Evolutionary conservation across 2,888 invertebrate genomes (phyloP).

Genomic region (Eudasyphora cyanicolor): DNA sequence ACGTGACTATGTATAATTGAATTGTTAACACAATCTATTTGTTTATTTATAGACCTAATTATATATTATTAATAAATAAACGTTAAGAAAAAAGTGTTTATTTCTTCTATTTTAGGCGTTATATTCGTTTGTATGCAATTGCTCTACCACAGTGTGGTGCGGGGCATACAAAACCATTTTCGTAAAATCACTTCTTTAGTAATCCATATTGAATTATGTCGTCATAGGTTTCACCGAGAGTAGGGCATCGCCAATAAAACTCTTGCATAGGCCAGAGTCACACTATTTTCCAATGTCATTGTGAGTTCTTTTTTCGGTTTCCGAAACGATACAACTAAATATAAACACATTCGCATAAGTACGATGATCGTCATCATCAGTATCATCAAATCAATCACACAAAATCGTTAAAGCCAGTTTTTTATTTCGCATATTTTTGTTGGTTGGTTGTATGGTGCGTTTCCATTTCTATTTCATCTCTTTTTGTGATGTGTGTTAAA

Average conservation of each 20-base stretch:
- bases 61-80: too few species aligned
- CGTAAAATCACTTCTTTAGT: too few species aligned
- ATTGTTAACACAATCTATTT: too few species aligned
- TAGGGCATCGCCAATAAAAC: background rate
- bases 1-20: too few species aligned
- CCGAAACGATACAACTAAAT: constrained; percentile 47
- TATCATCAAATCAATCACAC: constrained; percentile 75
- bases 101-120: too few species aligned
- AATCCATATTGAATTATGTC: too few species aligned
- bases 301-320: background rate
- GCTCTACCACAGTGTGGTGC: too few species aligned
- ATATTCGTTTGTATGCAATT: too few species aligned
- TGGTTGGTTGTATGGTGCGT: background rate
- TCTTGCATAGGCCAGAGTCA: constrained; percentile 41
- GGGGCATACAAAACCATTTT: too few species aligned
- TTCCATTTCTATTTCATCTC: constrained; percentile 40
- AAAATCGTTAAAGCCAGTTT: constrained; percentile 75
- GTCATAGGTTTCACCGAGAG: background rate
- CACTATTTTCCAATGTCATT: background rate
- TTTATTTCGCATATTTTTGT: too few species aligned
- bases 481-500: constrained; percentile 54
- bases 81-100: too few species aligned
- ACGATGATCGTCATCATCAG: constrained; percentile 68
- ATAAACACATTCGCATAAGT: constrained; percentile 65
- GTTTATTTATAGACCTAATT: too few species aligned